Base-by-base conservation (phyloP, 2,888 invertebrate genomes). In the Andrena camellia region DNA sequence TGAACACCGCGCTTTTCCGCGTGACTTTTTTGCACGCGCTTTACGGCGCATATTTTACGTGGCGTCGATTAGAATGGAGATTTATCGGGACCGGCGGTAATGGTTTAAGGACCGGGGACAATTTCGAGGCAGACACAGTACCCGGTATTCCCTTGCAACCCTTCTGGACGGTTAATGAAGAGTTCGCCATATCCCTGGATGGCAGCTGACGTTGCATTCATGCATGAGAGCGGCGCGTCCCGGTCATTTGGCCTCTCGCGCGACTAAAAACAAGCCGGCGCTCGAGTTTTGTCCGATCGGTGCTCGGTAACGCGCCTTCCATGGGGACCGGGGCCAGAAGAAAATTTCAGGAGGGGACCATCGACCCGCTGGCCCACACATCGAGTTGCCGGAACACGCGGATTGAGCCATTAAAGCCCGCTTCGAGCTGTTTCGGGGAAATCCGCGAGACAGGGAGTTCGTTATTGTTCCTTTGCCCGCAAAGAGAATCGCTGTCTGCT, bases 121-220 rank as follows among this genome's bases (percentile, higher is more conserved):
- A 29, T 62, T 33, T 31, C 48, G 50, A 6, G 29, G n/a, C 26
- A 26, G 20, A 50, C 10, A 50, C 29, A 57, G n/a, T 23, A 23
- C 10, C 23, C 54, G 7, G 7, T 54, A 71, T 78, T 78, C 79
- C 64, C 52, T 73, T 73, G 75, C 84, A 82, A 84, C 79, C 73
- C 77, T 74, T 74, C 20, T 67, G 72, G 77, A 80, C 85, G 79
- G 89, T 88, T 91, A 92, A 92, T 92, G 90, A 92, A 92, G 91
- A 92, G 90, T 91, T 91, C 85, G 85, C 85, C 76, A 82, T 88
- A 85, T 86, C 85, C 77, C 81, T 73, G 86, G 86, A 91, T 89
- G 88, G 90, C 91, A 90, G 91, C 90, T 92, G 91, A 92, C 90
- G 92, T 91, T 92, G 92, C 92, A 92, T 92, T 92, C 92, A 92